phyloP scores from a whole-genome alignment of 1,140 invertebrate species.

The Chymomyza costata region DNA sequence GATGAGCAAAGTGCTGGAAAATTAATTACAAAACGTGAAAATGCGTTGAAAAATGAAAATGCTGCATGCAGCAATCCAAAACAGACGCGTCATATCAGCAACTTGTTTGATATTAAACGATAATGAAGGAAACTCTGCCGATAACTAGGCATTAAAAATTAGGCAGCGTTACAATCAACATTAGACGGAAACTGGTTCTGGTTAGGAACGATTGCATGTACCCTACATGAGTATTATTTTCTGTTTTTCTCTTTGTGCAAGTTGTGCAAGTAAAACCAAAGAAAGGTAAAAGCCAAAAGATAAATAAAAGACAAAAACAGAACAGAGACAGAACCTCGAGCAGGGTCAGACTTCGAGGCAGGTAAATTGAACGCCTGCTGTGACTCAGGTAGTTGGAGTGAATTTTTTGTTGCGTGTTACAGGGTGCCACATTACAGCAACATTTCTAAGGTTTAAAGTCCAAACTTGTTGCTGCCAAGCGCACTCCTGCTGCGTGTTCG shows the following conservation, averaged over 20 bases:
- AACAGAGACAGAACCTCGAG: background rate
- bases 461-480: conserved; percentile 9
- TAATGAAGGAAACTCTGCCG: conserved; percentile 9
- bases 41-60: conserved; percentile 51
- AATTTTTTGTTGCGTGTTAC: too few relatives aligned
- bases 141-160: conserved; percentile 67
- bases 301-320: conserved; percentile 2
- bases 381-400: conserved; percentile 16
- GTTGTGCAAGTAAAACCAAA: conserved; percentile 26
- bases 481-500: conserved; percentile 44
- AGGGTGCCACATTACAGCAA: too few relatives aligned
- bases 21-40: conserved; percentile 66
- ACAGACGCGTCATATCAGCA: too few relatives aligned
- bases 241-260: too few relatives aligned
- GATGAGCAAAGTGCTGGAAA: conserved; percentile 29
- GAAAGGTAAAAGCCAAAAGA: conserved; percentile 10
- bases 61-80: too few relatives aligned
- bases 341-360: conserved; percentile 5
- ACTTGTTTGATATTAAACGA: conserved; percentile 55
- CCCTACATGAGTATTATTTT: too few relatives aligned
- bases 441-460: too few relatives aligned
- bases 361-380: conserved; percentile 25
- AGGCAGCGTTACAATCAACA: conserved; percentile 14
- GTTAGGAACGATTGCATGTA: too few relatives aligned
- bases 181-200: too few relatives aligned